These are phyloP conservation scores for Siniperca knerii DNA, from an alignment of 2,113 vertebrate species.

Conservation along the genomic window DNA sequence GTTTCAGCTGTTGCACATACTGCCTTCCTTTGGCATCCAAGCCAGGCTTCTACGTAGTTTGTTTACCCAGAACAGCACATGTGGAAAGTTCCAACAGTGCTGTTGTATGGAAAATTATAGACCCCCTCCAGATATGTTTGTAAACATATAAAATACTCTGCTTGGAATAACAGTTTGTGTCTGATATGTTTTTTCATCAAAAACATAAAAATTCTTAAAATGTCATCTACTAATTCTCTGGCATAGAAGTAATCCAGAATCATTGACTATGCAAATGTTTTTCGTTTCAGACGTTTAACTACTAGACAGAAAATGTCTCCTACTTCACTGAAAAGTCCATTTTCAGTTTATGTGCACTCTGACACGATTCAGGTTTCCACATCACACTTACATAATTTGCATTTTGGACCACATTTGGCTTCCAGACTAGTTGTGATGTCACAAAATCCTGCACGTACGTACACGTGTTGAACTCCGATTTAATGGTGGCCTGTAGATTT, in stretches of 20 bases:
- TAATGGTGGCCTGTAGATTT: neutral
- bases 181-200: too few relatives aligned
- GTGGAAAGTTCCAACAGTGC: conserved; percentile 3
- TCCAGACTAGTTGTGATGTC: neutral
- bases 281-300: neutral
- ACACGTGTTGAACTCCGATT: neutral
- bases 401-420: neutral
- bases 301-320: neutral
- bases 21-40: neutral
- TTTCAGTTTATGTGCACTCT: neutral
- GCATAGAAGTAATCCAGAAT: too few relatives aligned
- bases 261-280: neutral
- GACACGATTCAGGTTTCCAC: neutral
- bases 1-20: conserved; percentile 9
- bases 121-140: neutral
- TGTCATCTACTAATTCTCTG: neutral
- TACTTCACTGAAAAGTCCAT: neutral
- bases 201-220: neutral
- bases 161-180: neutral
- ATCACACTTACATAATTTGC: neutral
- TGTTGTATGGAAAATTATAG: conserved; percentile 2
- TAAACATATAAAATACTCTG: neutral
- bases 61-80: neutral
- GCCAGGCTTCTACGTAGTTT: neutral
- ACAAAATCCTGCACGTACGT: neutral